Evolutionary conservation across 2,797 vertebrate genomes (phyloP).

Genomic region (Sternarchorhynchus goeldii): DNA sequence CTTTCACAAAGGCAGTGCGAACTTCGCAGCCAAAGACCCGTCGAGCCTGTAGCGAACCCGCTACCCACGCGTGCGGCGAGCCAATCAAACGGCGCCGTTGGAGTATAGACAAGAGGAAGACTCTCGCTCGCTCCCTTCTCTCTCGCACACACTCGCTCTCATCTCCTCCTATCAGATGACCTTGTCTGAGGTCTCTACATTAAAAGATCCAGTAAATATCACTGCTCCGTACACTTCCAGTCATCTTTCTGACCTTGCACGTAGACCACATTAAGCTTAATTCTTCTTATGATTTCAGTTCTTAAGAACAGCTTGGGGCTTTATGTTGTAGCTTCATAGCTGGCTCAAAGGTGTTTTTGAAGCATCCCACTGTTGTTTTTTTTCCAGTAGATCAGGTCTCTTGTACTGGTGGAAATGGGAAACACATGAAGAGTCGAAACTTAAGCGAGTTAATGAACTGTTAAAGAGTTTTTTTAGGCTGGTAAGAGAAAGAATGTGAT

Average conservation of each 20-base stretch:
- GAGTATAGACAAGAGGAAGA: constrained; percentile 26
- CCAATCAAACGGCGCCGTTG: constrained; percentile 65
- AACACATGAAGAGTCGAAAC: constrained; percentile 57
- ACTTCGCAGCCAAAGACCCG: background rate
- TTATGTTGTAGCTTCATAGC: constrained; percentile 7
- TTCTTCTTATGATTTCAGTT: constrained; percentile 4
- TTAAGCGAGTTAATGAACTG: constrained; percentile 59
- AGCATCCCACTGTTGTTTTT: constrained; percentile 11
- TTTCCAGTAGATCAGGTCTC: constrained; percentile 5
- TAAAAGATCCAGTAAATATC: constrained; percentile 38
- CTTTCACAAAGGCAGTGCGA: no score
- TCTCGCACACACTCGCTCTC: background rate
- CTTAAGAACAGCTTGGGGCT: constrained; percentile 13
- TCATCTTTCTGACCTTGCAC: constrained; percentile 33
- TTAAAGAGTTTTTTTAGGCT: constrained; percentile 53
- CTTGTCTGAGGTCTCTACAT: constrained; percentile 16
- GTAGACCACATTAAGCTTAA: constrained; percentile 31
- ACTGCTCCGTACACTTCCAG: constrained; percentile 3
- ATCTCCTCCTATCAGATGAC: constrained; percentile 1
- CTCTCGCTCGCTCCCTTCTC: background rate
- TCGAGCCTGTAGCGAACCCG: constrained; percentile 60
- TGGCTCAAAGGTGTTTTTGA: background rate
- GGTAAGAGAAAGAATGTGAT: constrained; percentile 62
- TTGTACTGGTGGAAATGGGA: constrained; percentile 59
- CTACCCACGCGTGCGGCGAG: constrained; percentile 59